phyloP scores from a whole-genome alignment of 2,888 invertebrate species.

The Sarcophaga caerulescens region DNA sequence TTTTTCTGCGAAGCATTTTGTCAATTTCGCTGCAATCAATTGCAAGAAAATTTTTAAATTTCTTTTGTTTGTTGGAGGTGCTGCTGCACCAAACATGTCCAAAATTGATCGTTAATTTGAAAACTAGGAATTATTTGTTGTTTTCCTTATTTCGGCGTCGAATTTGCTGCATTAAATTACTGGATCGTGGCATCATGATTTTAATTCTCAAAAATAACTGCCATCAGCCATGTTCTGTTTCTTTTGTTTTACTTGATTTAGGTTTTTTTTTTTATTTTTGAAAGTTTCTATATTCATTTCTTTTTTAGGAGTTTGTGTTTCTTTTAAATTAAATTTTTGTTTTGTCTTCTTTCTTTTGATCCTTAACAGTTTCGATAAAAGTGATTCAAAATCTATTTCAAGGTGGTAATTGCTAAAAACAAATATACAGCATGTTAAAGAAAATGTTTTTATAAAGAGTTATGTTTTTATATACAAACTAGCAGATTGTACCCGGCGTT shows the following conservation, averaged over 20 bases:
- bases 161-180: constrained; percentile 49
- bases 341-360: too few relatives aligned
- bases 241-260: constrained; percentile 19
- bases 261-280: not conserved
- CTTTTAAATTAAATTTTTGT: not conserved
- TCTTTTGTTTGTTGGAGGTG: constrained; percentile 52
- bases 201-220: constrained; percentile 36
- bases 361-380: not conserved
- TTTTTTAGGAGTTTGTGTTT: not conserved
- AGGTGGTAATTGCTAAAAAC: not conserved
- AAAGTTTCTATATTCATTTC: constrained; percentile 4
- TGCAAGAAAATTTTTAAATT: constrained; percentile 51
- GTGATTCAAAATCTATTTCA: not conserved
- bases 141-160: constrained; percentile 21
- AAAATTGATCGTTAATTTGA: constrained; percentile 55
- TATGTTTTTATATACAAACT: too few relatives aligned
- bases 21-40: constrained; percentile 55
- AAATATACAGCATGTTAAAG: too few relatives aligned
- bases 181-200: constrained; percentile 58
- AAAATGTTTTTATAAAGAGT: not conserved
- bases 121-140: constrained; percentile 45
- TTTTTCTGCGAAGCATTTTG: not conserved
- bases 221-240: constrained; percentile 39
- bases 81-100: constrained; percentile 39
- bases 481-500: too few relatives aligned